Evolutionary conservation across 1,140 invertebrate genomes (phyloP).

Genomic region (Trichonephila inaurata): DNA sequence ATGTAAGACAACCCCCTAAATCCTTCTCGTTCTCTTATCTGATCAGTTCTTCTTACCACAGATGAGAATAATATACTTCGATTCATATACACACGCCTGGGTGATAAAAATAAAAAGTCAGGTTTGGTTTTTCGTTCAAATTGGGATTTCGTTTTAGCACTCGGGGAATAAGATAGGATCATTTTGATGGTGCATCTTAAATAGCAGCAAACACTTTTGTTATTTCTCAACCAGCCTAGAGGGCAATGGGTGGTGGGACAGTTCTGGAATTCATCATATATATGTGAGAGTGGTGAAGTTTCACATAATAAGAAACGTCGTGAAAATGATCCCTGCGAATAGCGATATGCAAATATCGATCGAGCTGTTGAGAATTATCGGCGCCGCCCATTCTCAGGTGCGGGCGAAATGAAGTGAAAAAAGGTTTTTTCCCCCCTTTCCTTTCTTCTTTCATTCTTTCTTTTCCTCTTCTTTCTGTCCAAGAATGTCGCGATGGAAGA

Average conservation of each 20-base stretch:
- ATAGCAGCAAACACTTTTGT: neutral
- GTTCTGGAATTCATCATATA: constrained; percentile 61
- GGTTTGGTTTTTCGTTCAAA: neutral
- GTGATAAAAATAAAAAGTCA: neutral
- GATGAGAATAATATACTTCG: neutral
- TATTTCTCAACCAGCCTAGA: neutral
- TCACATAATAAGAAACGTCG: constrained; percentile 66
- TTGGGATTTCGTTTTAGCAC: neutral
- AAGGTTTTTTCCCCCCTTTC: constrained; percentile 10
- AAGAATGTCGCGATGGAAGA: constrained; percentile 61
- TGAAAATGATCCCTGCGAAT: constrained; percentile 67
- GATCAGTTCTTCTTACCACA: neutral
- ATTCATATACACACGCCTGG: neutral
- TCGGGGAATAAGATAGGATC: constrained; percentile 1
- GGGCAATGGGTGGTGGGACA: neutral
- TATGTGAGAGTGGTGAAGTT: constrained; percentile 21
- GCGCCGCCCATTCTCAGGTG: constrained; percentile 72
- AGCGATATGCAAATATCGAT: constrained; percentile 73
- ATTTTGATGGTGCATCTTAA: constrained; percentile 36
- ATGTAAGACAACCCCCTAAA: constrained; percentile 21
- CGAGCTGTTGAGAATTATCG: constrained; percentile 69
- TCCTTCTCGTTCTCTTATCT: constrained; percentile 10
- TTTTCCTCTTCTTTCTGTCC: constrained; percentile 18
- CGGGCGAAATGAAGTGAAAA: constrained; percentile 72
- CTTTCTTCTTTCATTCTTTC: constrained; percentile 2